Percentiles rank a stretch among this genome's conserved stretches.
Evolutionary conservation across 2,113 vertebrate species (phyloP).

Genomic region (Platichthys stellatus): DNA sequence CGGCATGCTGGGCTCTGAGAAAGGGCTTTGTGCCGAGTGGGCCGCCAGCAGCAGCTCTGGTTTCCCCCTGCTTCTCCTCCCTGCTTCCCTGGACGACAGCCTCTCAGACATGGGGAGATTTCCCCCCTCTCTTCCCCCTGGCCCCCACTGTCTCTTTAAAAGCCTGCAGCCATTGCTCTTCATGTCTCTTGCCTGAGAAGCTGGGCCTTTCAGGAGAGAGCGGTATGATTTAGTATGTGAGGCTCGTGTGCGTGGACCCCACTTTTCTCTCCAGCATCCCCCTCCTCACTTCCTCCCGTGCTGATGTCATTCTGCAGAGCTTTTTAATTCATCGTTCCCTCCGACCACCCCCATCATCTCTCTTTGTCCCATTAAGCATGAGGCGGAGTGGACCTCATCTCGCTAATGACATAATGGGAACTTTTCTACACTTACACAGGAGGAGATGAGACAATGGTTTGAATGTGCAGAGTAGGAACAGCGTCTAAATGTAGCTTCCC

Average conservation of each 20-base stretch:
- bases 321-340: slow-evolving; percentile 61
- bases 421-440: slow-evolving; percentile 48
- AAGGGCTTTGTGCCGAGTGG: slow-evolving; percentile 72
- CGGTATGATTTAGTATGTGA: slow-evolving; percentile 71
- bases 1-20: slow-evolving; percentile 58
- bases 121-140: slow-evolving; percentile 12
- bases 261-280: slow-evolving; percentile 37
- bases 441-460: slow-evolving; percentile 41
- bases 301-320: slow-evolving; percentile 78
- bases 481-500: slow-evolving; percentile 36
- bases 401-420: slow-evolving; percentile 77
- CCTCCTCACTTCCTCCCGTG: slow-evolving; percentile 51
- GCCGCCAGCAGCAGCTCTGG: slow-evolving; percentile 60
- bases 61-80: slow-evolving; percentile 70
- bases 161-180: slow-evolving; percentile 49
- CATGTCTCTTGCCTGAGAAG: slow-evolving; percentile 48
- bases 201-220: slow-evolving; percentile 43
- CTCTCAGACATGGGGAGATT: slow-evolving; percentile 55
- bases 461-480: slow-evolving; percentile 11
- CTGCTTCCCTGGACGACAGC: slow-evolving; percentile 54
- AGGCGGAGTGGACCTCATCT: slow-evolving; percentile 65
- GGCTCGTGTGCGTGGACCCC: slow-evolving; percentile 33
- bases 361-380: slow-evolving; percentile 57
- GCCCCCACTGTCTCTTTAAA: slow-evolving; percentile 53
- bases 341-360: slow-evolving; percentile 46